Conservation (phyloP, 2,113 vertebrate genomes). For the Coregonus clupeaformis region DNA sequence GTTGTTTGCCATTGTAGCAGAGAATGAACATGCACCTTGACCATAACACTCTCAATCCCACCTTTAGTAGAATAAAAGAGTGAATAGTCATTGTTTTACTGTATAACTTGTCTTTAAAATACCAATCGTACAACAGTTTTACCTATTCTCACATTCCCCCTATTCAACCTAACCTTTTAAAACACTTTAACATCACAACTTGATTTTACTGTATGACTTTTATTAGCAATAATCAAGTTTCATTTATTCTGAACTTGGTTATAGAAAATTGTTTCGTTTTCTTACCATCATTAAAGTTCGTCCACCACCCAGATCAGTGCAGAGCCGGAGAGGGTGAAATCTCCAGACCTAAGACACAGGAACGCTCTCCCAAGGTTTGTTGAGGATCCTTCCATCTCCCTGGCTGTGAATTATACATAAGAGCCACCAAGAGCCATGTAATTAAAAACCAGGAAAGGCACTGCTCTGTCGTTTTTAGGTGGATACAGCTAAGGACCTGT, state of each 20-base stretch:
- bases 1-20: background rate
- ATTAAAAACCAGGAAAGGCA: conserved; percentile 32
- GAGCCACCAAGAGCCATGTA: conserved; percentile 6
- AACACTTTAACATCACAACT: background rate
- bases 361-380: background rate
- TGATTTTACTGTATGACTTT: background rate
- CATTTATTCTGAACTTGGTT: background rate
- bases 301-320: background rate
- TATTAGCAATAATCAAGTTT: background rate
- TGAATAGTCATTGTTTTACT: background rate
- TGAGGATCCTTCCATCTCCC: conserved; percentile 11
- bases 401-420: conserved; percentile 48
- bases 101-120: background rate
- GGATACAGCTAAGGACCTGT: background rate
- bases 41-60: background rate
- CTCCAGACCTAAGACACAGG: conserved; percentile 11
- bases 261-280: background rate
- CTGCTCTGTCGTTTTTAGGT: conserved; percentile 1
- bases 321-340: background rate
- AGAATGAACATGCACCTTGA: background rate
- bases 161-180: background rate
- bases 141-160: background rate
- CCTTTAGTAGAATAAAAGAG: background rate
- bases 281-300: conserved; percentile 27
- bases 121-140: background rate